Evolutionary conservation across 2,113 vertebrate genomes (phyloP).

Genomic region (Tachycineta bicolor): DNA sequence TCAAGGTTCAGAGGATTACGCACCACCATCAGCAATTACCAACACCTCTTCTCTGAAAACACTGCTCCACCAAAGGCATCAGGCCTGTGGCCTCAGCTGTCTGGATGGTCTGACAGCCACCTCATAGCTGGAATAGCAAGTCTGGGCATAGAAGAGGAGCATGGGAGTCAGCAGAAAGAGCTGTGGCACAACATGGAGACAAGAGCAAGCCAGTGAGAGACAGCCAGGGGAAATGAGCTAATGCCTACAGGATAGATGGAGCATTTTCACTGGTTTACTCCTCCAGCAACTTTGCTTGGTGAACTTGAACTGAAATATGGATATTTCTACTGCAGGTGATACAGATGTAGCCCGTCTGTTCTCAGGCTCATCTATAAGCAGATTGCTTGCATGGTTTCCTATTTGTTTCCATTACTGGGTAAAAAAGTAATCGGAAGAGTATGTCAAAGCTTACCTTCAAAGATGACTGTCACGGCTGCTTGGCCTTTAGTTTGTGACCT

Average conservation of each 20-base stretch:
- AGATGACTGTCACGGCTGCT: not conserved
- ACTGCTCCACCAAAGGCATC: not conserved
- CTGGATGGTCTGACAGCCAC: not conserved
- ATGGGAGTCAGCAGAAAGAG: not conserved
- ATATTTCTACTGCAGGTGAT: not conserved
- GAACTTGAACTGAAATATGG: constrained; percentile 1
- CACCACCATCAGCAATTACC: not conserved
- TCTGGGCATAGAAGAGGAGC: not conserved
- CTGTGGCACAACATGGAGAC: not conserved
- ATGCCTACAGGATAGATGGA: not conserved
- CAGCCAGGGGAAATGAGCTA: not conserved
- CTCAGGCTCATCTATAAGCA: not conserved
- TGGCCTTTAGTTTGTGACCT: not conserved
- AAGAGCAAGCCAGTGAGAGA: not conserved
- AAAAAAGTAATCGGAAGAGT: not conserved
- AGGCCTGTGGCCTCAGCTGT: not conserved
- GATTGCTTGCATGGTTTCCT: not conserved
- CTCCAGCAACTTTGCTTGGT: not conserved
- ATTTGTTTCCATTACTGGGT: not conserved
- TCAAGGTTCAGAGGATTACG: not conserved
- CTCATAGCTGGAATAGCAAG: not conserved
- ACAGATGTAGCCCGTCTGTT: not conserved
- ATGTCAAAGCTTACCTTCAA: not conserved
- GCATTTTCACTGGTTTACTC: not conserved
- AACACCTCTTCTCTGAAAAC: not conserved